These are phyloP conservation scores for Peucedramus taeniatus DNA, from an alignment of 2,113 vertebrate species.

Conservation along the genomic window DNA sequence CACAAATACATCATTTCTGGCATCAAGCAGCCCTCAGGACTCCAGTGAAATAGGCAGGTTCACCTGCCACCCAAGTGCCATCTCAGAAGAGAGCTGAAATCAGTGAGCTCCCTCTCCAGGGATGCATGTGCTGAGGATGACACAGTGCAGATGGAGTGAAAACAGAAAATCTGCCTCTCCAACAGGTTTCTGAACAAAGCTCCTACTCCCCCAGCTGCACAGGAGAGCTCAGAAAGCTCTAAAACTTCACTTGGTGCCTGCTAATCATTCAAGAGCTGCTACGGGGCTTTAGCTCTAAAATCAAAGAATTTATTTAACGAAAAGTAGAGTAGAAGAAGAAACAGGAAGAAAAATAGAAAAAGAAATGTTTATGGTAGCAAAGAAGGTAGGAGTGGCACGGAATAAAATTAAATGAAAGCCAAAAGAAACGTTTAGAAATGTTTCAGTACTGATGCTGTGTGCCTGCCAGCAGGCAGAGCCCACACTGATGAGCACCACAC, in stretches of 20 bases:
- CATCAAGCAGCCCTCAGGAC: background rate
- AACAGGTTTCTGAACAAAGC: background rate
- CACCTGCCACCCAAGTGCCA: fast-evolving
- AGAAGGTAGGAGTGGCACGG: background rate
- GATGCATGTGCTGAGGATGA: background rate
- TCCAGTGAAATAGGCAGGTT: background rate
- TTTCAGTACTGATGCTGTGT: background rate
- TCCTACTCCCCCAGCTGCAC: background rate
- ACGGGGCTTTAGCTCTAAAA: background rate
- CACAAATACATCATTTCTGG: background rate
- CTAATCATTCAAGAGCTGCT: background rate
- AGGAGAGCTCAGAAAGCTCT: background rate
- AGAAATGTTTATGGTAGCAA: background rate
- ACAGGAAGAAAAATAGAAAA: background rate
- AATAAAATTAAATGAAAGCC: background rate
- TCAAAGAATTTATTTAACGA: background rate
- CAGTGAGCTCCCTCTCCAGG: background rate
- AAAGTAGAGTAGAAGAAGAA: background rate
- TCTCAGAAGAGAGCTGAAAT: background rate
- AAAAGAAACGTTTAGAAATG: background rate
- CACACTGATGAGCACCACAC: background rate
- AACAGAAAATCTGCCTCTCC: background rate
- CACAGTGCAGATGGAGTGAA: background rate
- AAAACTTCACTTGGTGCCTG: background rate
- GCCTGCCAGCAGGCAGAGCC: background rate